Percentiles rank a stretch among this genome's conserved stretches.
Conservation (phyloP, 1,140 invertebrate genomes). For the Ceratina australensis region DNA sequence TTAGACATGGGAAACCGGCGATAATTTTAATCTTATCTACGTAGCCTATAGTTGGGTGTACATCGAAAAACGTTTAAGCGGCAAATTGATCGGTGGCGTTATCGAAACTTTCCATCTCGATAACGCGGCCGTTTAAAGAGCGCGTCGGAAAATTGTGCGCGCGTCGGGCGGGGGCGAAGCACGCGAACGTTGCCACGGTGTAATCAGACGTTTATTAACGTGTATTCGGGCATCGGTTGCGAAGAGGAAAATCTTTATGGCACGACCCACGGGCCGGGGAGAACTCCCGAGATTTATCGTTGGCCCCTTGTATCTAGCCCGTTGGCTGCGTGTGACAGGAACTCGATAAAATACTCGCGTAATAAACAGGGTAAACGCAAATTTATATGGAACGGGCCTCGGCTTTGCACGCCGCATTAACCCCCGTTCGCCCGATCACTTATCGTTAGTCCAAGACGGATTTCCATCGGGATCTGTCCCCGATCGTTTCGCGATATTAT, state of each 20-base stretch:
- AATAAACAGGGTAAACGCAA: conserved; percentile 72
- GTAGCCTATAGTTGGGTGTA: too few species aligned
- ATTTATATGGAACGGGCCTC: conserved; percentile 67
- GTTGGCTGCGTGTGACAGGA: conserved; percentile 69
- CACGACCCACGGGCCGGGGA: conserved; percentile 28
- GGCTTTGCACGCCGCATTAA: conserved; percentile 41
- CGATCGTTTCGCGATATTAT: too few species aligned
- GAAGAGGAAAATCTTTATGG: conserved; percentile 59
- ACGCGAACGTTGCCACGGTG: too few species aligned
- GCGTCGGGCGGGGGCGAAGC: too few species aligned
- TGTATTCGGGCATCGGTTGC: conserved; percentile 3
- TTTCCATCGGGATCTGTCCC: conserved; percentile 6
- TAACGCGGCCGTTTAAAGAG: too few species aligned
- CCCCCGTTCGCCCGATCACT: conserved; percentile 43
- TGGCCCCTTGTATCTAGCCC: conserved; percentile 55
- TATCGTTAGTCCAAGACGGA: conserved; percentile 23
- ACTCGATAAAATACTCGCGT: conserved; percentile 75
- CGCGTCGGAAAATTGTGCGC: too few species aligned
- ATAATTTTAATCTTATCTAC: too few species aligned
- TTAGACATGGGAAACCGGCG: too few species aligned
- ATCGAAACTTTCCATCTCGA: too few species aligned
- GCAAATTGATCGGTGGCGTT: too few species aligned
- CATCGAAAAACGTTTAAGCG: too few species aligned
- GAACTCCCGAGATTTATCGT: conserved; percentile 68
- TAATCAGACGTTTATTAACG: conserved; percentile 10